These are phyloP conservation scores for Drosophila algonquin DNA, from an alignment of 2,888 invertebrate species.

Conservation along the genomic window DNA sequence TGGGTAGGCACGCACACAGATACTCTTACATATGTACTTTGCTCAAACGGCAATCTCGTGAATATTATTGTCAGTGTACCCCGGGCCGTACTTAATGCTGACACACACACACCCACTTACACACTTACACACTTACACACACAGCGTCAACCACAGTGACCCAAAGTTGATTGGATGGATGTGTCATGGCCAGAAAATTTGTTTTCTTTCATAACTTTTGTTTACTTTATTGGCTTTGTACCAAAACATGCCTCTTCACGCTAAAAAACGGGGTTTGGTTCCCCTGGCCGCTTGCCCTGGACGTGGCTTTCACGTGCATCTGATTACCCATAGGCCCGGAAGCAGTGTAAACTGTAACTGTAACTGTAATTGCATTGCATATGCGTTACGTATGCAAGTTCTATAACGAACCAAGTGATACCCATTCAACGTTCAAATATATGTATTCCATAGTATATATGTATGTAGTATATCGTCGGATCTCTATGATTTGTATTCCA, in stretches of 20 bases:
- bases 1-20: constrained; percentile 31
- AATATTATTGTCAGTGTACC: constrained; percentile 72
- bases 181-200: constrained; percentile 49
- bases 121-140: constrained; percentile 20
- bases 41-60: constrained; percentile 63
- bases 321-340: neutral
- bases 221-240: constrained; percentile 21
- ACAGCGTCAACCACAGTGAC: constrained; percentile 30
- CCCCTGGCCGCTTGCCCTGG: neutral
- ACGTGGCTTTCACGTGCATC: neutral
- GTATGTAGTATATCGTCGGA: too few species aligned
- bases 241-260: neutral
- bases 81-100: constrained; percentile 36
- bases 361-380: neutral
- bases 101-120: constrained; percentile 30
- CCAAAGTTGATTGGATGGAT: constrained; percentile 41
- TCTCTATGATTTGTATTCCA: too few species aligned
- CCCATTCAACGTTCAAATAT: neutral
- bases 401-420: neutral
- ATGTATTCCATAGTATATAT: too few species aligned
- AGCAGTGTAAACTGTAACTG: neutral
- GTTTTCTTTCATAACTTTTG: constrained; percentile 41
- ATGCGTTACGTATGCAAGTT: neutral
- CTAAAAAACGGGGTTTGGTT: neutral
- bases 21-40: constrained; percentile 58